phyloP scores from a whole-genome alignment of 2,797 vertebrate genomes.

The Taeniopygia guttata region DNA sequence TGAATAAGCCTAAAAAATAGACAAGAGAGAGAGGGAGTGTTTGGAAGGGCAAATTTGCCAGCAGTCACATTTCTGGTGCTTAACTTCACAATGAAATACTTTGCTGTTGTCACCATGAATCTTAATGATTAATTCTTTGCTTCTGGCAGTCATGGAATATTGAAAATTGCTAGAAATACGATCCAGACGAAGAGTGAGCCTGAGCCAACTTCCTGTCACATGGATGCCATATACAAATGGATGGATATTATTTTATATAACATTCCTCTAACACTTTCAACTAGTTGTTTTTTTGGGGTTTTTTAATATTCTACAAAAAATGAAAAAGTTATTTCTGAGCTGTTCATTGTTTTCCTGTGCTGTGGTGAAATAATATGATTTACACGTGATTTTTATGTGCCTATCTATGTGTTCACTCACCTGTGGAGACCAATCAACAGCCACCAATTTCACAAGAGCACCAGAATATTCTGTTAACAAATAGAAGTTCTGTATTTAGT shows the following conservation, averaged over 20 bases:
- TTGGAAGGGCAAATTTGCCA: slow-evolving; percentile 6
- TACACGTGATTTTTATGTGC: neutral
- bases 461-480: neutral
- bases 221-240: neutral
- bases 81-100: neutral
- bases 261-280: neutral
- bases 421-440: neutral
- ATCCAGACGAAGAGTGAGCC: neutral
- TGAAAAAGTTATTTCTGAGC: neutral
- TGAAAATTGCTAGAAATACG: slow-evolving; percentile 17
- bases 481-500: neutral
- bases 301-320: neutral
- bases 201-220: neutral
- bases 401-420: neutral
- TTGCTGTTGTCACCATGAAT: slow-evolving; percentile 4
- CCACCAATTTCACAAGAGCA: neutral
- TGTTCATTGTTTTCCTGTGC: neutral
- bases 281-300: neutral
- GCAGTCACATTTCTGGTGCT: slow-evolving; percentile 14
- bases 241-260: neutral
- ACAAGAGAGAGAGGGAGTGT: neutral
- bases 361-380: neutral
- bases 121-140: slow-evolving; percentile 38
- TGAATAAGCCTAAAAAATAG: neutral
- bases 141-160: slow-evolving; percentile 30